Evolutionary conservation across 2,797 vertebrate species (phyloP), one percentile per base, ranked within the genome.

Genomic region (Prunella strophiata): DNA sequence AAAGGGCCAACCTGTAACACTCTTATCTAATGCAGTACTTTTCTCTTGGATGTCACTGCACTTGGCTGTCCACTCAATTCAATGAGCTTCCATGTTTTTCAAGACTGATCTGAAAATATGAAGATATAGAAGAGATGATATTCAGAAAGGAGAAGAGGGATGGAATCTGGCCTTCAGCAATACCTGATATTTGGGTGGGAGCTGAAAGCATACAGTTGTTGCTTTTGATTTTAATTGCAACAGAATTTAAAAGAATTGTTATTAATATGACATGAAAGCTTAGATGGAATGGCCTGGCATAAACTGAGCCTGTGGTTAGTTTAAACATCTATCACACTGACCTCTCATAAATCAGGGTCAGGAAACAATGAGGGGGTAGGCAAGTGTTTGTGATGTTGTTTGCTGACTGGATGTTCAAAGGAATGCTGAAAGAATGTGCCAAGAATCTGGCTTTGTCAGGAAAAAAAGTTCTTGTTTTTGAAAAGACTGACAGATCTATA

Each of bases 381-480:
- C 50, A 29, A 91, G 91, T 88, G 75, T 95, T 95, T 92, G 81
- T 4, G 23, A 85, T 40, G 67, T 85, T 96, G 94, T 96, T 95
- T 96, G 94, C 93, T 96, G 93, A 94, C 93, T 80, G 85, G 72
- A 94, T 93, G 66, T 91, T 92, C 77, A 63, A 80, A 96, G 91
- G 93, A 97, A 96, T 89, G 89, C 79, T 88, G 79, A 47, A 96
- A 88, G 84, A 94, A 96, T 48, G 84, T 92, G 94, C 96, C 92
- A 95, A 96, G 92, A 96, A 93, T 92, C 70, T 62, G 88, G 45
- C 70, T 89, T 86, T 78, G 79, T 96, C 87, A 76, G 82, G 85
- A 21, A 85, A 84, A 89, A 62, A 72, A 43, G 32, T 29, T 89
- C 47, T 80, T 89, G 57, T 29, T 94, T 94, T 78, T 73, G 51